phyloP scores from a whole-genome alignment of 2,797 vertebrate genomes.

The Luscinia luscinia region DNA sequence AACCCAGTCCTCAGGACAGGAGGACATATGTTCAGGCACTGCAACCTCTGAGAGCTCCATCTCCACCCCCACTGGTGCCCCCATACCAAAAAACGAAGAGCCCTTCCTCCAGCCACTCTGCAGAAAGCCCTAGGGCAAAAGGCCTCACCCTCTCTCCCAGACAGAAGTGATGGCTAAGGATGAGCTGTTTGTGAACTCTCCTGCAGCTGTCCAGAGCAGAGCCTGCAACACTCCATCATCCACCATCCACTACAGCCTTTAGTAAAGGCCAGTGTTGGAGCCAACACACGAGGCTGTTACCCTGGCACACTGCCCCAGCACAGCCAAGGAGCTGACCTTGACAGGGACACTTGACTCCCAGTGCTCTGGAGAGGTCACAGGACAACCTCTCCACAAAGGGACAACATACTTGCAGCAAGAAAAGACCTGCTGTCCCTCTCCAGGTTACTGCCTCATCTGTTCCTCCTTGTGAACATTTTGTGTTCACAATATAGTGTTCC shows the following conservation, averaged over 20 bases:
- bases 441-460: background rate
- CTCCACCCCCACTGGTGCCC: too few relatives aligned
- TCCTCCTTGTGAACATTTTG: background rate
- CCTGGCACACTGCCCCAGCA: background rate
- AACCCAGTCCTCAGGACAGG: background rate
- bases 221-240: background rate
- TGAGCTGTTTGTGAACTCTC: background rate
- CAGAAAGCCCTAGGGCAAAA: background rate
- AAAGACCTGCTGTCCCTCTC: background rate
- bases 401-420: rapidly evolving
- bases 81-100: background rate
- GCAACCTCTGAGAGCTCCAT: background rate
- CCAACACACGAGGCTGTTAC: background rate
- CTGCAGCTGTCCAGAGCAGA: background rate
- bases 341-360: background rate
- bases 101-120: background rate
- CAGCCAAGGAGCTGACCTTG: rapidly evolving
- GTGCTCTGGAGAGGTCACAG: background rate
- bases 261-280: rapidly evolving
- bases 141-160: background rate
- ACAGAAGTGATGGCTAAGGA: background rate
- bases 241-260: background rate
- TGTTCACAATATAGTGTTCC: background rate
- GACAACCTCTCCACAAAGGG: background rate
- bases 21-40: background rate